Conservation (phyloP, 2,888 invertebrate genomes). For the Brenthis daphne region DNA sequence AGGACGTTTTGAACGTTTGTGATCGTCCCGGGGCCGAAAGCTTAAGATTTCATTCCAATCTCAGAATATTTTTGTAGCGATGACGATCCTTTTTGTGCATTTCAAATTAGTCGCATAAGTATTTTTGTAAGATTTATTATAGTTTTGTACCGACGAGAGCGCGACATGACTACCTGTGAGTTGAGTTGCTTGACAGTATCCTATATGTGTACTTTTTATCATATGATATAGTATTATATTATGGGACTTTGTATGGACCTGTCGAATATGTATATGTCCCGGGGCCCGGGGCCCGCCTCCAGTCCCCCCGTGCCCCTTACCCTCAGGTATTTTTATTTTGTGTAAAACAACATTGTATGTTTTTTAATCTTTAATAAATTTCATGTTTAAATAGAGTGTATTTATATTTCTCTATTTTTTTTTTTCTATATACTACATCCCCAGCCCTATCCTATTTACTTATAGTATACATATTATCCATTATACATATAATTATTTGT, state of each 20-base stretch:
- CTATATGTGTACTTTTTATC: conserved; percentile 78
- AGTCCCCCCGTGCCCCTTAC: conserved; percentile 58
- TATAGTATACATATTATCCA: conserved; percentile 66
- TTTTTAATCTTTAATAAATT: conserved; percentile 80
- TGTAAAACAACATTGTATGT: conserved; percentile 80
- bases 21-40: conserved; percentile 73
- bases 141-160: conserved; percentile 79
- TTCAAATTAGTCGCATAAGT: conserved; percentile 81
- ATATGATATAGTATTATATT: conserved; percentile 80
- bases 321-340: conserved; percentile 81
- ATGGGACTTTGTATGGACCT: conserved; percentile 49
- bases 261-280: conserved; percentile 71
- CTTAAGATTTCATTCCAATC: conserved; percentile 81
- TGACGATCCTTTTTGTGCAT: conserved; percentile 81
- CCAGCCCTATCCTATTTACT: conserved; percentile 71
- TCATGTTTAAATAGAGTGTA: conserved; percentile 81
- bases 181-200: conserved; percentile 80
- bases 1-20: conserved; percentile 72
- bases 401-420: conserved; percentile 80
- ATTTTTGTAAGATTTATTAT: conserved; percentile 82
- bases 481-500: conserved; percentile 67
- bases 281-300: conserved; percentile 55
- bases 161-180: conserved; percentile 79
- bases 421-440: conserved; percentile 74
- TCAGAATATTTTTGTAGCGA: conserved; percentile 81